Base-by-base conservation (phyloP, 2,113 vertebrate genomes). In the Pedetes capensis region DNA sequence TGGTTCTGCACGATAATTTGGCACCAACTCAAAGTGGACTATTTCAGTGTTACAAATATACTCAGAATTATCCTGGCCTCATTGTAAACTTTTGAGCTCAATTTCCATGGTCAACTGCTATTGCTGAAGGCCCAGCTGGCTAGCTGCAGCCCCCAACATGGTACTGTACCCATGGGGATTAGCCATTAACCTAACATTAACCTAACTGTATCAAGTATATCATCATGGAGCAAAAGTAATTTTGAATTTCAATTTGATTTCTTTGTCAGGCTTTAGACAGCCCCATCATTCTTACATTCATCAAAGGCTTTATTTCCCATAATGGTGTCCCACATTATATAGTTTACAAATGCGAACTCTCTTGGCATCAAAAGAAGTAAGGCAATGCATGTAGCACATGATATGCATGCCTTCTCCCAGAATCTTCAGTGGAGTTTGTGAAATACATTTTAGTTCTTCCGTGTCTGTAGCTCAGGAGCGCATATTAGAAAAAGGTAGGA, bases 171-270 rank as follows among this genome's bases (percentile, higher is more conserved):
- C 37, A 1, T 13, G 51, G 20, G 83, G 22, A 79, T 87, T 42
- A 90, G 66, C 64, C 27, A 75, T 51, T n/a, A n/a, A n/a, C n/a
- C n/a, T n/a, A n/a, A n/a, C n/a, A n/a, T n/a, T n/a, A 80, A 55
- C 22, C 22, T 89, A 44, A 51, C 23, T 57, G 3, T 57, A 27
- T 49, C 47, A 89, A 27, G 37, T 71, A 1, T 59, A 47, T 57
- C 29, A 78, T 69, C 22, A 64, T 53, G 79, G n/a, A 76, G 13
- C 53, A 83, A 89, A 85, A 68, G 16, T 49, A 85, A 61, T 78
- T 85, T 71, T 72, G 59, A 78, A 64, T 92, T 91, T 92, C 53
- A n/a, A 61, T 82, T 94, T 95, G 44, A 4, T 34, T 55, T 89
- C 57, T 29, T 86, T 89, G 49, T 32, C 34, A 23, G 55, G 37